Evolutionary conservation across 2,888 invertebrate species (phyloP).

Genomic region (Suillia variegata): DNA sequence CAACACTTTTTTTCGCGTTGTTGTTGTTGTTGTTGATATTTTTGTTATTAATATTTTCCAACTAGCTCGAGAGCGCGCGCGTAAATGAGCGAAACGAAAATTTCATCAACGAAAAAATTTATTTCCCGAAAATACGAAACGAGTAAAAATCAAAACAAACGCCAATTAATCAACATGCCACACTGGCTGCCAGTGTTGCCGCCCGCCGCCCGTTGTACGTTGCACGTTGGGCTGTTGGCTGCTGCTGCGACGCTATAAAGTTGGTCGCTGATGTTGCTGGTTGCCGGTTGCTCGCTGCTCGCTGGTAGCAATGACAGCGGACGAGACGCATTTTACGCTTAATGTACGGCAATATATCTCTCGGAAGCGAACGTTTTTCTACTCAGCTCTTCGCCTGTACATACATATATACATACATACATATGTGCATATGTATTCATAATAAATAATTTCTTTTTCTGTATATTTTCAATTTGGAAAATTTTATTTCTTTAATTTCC

Average conservation of each 20-base stretch:
- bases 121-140: slow-evolving; percentile 8
- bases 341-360: slow-evolving; percentile 9
- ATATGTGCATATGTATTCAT: neutral
- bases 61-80: too few species aligned
- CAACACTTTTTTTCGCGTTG: neutral
- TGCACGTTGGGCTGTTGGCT: neutral
- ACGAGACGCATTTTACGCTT: slow-evolving; percentile 11
- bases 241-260: neutral
- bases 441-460: slow-evolving; percentile 4
- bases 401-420: neutral
- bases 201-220: neutral
- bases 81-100: neutral
- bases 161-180: slow-evolving; percentile 35
- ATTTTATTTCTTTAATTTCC: slow-evolving; percentile 38
- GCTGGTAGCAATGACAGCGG: neutral
- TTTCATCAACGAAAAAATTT: neutral
- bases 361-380: too few species aligned
- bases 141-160: slow-evolving; percentile 35
- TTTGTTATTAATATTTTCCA: neutral
- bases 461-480: slow-evolving; percentile 31
- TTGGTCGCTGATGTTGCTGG: slow-evolving; percentile 12
- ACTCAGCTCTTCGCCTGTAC: neutral
- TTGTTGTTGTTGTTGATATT: neutral
- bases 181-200: neutral
- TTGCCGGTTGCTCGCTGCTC: neutral